Conservation (phyloP, 2,797 vertebrate genomes). For the Anomalospiza imberbis region DNA sequence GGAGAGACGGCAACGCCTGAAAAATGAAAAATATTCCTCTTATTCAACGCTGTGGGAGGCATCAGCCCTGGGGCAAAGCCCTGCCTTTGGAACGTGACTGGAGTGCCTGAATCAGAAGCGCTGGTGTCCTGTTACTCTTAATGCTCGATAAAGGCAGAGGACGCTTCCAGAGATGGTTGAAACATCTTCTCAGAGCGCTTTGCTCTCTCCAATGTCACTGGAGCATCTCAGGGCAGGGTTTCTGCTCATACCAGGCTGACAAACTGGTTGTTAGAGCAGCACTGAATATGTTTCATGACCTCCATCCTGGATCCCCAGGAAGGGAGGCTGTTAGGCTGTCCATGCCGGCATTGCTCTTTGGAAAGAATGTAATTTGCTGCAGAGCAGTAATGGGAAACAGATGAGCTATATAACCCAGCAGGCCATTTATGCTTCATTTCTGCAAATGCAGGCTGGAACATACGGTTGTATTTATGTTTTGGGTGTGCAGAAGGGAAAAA, state of each 20-base stretch:
- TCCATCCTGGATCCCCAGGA: background rate
- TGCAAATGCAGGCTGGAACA: conserved; percentile 19
- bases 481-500: background rate
- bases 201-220: background rate
- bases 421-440: conserved; percentile 28
- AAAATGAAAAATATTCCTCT: background rate
- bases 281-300: background rate
- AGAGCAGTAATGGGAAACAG: conserved; percentile 55
- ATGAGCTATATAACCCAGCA: conserved; percentile 48
- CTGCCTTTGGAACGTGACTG: background rate
- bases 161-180: background rate
- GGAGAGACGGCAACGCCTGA: background rate
- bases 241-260: background rate
- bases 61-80: background rate
- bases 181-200: background rate
- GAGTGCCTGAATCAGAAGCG: background rate
- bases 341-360: background rate
- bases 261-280: background rate
- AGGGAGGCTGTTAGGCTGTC: background rate
- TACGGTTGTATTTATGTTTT: conserved; percentile 29
- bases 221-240: background rate
- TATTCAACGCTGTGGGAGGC: background rate
- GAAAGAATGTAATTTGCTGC: conserved; percentile 18
- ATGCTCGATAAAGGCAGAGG: background rate
- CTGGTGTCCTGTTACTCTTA: background rate